These are phyloP conservation scores for Troides oblongomaculatus DNA, from an alignment of 2,888 invertebrate species.

Conservation along the genomic window DNA sequence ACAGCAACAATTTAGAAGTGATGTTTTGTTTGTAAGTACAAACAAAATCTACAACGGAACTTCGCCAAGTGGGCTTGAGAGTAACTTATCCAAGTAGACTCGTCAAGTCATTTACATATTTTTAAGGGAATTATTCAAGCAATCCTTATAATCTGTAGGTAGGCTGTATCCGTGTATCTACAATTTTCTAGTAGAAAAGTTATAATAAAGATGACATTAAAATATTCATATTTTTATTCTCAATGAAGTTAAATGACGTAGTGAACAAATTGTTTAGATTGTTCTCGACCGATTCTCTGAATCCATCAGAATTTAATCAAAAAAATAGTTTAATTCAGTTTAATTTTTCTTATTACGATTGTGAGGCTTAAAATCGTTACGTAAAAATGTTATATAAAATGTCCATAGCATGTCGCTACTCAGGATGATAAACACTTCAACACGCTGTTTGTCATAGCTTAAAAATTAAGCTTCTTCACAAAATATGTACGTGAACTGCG, in stretches of 20 bases:
- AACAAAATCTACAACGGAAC: background rate
- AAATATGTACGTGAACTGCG: too few species aligned
- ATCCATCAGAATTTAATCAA: background rate
- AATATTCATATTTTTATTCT: background rate
- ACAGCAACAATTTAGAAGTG: background rate
- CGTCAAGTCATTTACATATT: constrained; percentile 14
- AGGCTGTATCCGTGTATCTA: background rate
- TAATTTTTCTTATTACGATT: background rate
- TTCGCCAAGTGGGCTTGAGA: constrained; percentile 7
- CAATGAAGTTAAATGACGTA: too few species aligned
- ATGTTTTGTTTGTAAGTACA: background rate
- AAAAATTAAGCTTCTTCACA: too few species aligned
- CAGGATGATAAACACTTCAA: too few species aligned
- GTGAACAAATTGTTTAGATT: background rate
- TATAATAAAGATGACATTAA: background rate
- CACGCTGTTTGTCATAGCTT: too few species aligned
- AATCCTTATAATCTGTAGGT: constrained; percentile 8
- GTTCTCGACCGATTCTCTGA: background rate
- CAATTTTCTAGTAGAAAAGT: background rate
- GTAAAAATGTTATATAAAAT: too few species aligned
- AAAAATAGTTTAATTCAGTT: background rate
- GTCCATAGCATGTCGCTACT: too few species aligned
- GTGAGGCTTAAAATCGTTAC: too few species aligned
- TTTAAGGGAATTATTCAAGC: constrained; percentile 3
- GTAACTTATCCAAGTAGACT: constrained; percentile 14